Percentiles rank a stretch among this genome's conserved stretches.
phyloP scores from a whole-genome alignment of 2,797 vertebrate species.

The Diglossa cyanea region DNA sequence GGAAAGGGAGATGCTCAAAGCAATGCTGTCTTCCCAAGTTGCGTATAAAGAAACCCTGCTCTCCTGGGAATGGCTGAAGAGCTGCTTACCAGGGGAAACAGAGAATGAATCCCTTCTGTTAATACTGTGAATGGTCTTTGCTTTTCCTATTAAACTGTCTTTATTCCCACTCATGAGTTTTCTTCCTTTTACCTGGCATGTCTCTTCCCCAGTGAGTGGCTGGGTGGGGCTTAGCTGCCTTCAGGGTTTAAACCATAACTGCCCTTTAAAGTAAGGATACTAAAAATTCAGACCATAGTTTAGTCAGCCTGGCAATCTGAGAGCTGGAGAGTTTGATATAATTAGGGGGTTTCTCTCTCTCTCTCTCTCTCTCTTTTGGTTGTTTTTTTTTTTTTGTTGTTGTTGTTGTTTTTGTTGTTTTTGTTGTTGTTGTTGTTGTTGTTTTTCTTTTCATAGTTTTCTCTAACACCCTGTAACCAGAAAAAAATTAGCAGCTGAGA shows the following conservation, averaged over 20 bases:
- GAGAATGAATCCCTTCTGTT: neutral
- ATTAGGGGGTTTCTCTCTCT: rapidly evolving
- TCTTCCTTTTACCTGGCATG: neutral
- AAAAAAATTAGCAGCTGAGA: neutral
- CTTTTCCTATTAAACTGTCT: neutral
- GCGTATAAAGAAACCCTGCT: rapidly evolving
- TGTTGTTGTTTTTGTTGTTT: no score
- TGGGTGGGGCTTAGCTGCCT: neutral
- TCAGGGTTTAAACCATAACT: neutral
- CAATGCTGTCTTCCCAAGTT: rapidly evolving
- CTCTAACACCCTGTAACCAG: neutral
- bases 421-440: no score
- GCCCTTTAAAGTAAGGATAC: neutral
- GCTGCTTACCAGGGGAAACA: rapidly evolving
- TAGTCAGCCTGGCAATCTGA: neutral
- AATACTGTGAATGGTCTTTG: rapidly evolving
- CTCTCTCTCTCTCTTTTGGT: no score
- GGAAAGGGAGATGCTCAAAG: rapidly evolving
- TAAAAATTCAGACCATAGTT: neutral
- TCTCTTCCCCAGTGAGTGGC: neutral
- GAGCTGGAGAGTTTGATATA: neutral
- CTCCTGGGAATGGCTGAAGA: neutral
- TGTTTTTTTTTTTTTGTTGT: no score
- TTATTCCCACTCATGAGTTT: neutral
- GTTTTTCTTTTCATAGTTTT: rapidly evolving